Percentiles rank a stretch among this genome's conserved stretches.
Evolutionary conservation across 2,113 vertebrate species (phyloP).

Genomic region (Capreolus pygargus): DNA sequence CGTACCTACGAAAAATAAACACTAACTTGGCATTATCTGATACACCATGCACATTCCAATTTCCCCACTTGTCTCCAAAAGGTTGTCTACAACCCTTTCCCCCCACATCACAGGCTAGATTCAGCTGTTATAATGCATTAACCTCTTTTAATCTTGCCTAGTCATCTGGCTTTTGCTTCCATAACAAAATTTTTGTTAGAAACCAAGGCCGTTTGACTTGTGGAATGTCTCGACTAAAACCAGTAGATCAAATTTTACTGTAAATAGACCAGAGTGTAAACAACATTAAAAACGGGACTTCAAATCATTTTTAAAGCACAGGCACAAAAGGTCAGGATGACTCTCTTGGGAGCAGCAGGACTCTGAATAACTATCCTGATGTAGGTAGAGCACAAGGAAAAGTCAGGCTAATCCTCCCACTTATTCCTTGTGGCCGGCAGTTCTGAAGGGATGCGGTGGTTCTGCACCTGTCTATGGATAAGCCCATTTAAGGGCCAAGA

Average conservation of each 20-base stretch:
- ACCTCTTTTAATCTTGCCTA: not conserved
- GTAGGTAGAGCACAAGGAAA: not conserved
- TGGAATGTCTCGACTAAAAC: not conserved
- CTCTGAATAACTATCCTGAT: no score
- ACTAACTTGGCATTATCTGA: not conserved
- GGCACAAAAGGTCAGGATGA: not conserved
- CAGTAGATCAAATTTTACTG: not conserved
- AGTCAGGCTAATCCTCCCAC: not conserved
- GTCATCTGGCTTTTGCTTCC: not conserved
- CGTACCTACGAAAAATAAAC: not conserved
- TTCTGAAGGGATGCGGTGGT: rapidly evolving
- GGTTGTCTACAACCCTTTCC: not conserved
- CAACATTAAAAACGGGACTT: not conserved
- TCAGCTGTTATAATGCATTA: not conserved
- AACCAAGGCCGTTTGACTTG: not conserved
- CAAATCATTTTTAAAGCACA: not conserved
- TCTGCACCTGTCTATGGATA: rapidly evolving
- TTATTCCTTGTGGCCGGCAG: not conserved
- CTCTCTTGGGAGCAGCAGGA: not conserved
- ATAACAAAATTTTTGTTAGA: not conserved
- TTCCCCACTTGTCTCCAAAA: not conserved
- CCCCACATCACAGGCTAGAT: rapidly evolving
- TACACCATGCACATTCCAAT: not conserved
- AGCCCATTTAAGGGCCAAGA: not conserved
- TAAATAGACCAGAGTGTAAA: not conserved